phyloP scores from a whole-genome alignment of 2,888 invertebrate species.

The Dryobota labecula region DNA sequence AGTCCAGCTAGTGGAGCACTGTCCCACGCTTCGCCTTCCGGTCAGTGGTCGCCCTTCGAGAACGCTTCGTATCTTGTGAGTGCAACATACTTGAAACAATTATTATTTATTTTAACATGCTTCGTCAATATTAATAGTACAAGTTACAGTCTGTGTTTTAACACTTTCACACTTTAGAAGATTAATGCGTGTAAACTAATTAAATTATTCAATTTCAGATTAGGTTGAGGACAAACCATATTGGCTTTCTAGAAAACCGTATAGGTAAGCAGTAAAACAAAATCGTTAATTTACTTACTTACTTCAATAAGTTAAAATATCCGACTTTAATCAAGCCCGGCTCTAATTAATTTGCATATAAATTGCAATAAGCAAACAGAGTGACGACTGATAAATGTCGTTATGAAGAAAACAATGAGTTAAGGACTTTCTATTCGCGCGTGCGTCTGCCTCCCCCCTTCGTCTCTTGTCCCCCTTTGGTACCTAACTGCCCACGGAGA shows the following conservation, averaged over 20 bases:
- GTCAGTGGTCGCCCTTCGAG: slow-evolving; percentile 51
- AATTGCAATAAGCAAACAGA: slow-evolving; percentile 80
- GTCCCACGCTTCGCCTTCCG: slow-evolving; percentile 59
- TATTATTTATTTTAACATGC: slow-evolving; percentile 3
- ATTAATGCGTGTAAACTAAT: background rate
- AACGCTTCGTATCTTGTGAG: slow-evolving; percentile 39
- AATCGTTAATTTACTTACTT: slow-evolving; percentile 11
- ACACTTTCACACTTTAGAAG: slow-evolving; percentile 1
- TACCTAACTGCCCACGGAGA: slow-evolving; percentile 81
- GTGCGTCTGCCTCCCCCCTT: slow-evolving; percentile 72
- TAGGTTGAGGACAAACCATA: background rate
- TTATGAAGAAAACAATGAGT: slow-evolving; percentile 88
- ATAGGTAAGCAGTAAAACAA: background rate
- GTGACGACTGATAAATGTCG: slow-evolving; percentile 86
- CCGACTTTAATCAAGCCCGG: slow-evolving; percentile 20
- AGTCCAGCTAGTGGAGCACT: slow-evolving; percentile 36
- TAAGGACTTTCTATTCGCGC: slow-evolving; percentile 85
- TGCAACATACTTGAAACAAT: slow-evolving; percentile 21
- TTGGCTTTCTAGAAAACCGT: background rate
- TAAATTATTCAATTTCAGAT: background rate
- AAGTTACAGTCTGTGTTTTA: background rate
- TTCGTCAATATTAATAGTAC: background rate
- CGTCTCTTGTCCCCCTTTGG: slow-evolving; percentile 64
- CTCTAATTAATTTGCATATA: slow-evolving; percentile 79
- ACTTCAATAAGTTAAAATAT: slow-evolving; percentile 31